Conservation (phyloP, 1,140 invertebrate species). For the Epicauta chinensis region DNA sequence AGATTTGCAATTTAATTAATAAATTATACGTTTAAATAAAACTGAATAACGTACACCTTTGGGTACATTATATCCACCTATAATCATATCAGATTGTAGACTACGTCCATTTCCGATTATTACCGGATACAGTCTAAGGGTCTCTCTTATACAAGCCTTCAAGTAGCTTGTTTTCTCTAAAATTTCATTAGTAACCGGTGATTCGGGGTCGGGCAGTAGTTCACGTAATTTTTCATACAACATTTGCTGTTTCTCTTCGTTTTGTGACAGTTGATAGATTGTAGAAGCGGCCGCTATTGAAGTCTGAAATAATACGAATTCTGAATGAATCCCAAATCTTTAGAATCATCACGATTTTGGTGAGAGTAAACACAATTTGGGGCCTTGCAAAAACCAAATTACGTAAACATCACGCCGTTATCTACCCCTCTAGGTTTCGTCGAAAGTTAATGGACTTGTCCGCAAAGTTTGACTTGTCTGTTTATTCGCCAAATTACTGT, state of each 20-base stretch:
- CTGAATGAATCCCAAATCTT: no score
- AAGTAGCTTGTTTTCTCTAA: constrained; percentile 71
- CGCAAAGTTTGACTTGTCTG: no score
- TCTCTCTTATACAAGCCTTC: constrained; percentile 85
- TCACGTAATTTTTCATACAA: constrained; percentile 63
- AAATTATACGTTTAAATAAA: neutral
- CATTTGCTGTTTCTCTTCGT: constrained; percentile 65
- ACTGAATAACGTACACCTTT: constrained; percentile 64
- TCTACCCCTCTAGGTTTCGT: no score
- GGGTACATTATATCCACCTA: constrained; percentile 78
- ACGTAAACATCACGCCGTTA: no score
- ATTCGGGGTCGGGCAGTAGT: constrained; percentile 50
- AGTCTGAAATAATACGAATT: constrained; percentile 50
- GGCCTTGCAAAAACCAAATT: no score
- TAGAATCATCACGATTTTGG: no score
- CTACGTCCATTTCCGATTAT: constrained; percentile 81
- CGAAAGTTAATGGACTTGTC: no score
- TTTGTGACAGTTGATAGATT: constrained; percentile 71
- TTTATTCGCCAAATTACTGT: no score
- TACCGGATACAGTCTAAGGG: constrained; percentile 79
- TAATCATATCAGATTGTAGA: constrained; percentile 68
- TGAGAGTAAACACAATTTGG: no score
- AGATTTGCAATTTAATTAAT: constrained; percentile 26
- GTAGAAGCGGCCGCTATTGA: constrained; percentile 71
- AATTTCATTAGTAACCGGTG: constrained; percentile 54